A percentile compares a stretch with the other conserved stretches of the same genome.
Evolutionary conservation across 2,888 invertebrate genomes (phyloP).

Genomic region (Conchocele bisecta): DNA sequence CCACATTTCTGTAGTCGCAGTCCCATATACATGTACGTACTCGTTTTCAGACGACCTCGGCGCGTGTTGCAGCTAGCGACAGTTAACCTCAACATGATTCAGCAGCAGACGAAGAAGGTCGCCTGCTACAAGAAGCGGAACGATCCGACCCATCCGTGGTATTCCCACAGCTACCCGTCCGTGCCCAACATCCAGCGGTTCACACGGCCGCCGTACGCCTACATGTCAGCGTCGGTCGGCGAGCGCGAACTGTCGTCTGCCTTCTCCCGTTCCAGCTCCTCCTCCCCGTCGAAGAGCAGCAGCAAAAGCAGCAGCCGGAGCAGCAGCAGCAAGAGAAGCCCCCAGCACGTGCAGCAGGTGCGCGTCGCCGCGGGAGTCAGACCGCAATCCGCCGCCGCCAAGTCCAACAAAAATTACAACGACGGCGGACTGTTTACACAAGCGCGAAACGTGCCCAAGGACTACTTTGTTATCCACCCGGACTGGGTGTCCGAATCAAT

Average conservation of each 20-base stretch:
- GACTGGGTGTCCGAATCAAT: conserved; percentile 81
- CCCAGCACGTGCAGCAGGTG: conserved; percentile 40
- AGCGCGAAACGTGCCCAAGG: conserved; percentile 64
- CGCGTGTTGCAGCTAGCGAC: conserved; percentile 51
- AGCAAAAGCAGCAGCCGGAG: conserved; percentile 45
- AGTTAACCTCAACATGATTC: conserved; percentile 54
- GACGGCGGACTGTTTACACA: conserved; percentile 76
- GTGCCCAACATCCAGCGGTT: conserved; percentile 52
- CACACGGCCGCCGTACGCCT: conserved; percentile 51
- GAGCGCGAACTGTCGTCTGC: conserved; percentile 52
- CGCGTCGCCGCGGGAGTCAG: conserved; percentile 20
- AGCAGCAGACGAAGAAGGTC: conserved; percentile 51
- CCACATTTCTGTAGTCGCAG: no score
- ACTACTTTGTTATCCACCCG: conserved; percentile 80
- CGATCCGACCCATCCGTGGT: conserved; percentile 70
- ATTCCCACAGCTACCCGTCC: conserved; percentile 63
- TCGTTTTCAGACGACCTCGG: conserved; percentile 47
- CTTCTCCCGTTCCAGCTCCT: conserved; percentile 34
- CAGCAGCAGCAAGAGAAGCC: conserved; percentile 53
- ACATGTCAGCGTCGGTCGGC: conserved; percentile 56
- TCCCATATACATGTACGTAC: neutral
- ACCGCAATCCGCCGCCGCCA: conserved; percentile 31
- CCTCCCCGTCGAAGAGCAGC: conserved; percentile 37
- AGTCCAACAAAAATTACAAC: conserved; percentile 62
- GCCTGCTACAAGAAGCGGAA: conserved; percentile 63